Base-by-base conservation (phyloP, 1,140 invertebrate species). In the Heliconius himera region DNA sequence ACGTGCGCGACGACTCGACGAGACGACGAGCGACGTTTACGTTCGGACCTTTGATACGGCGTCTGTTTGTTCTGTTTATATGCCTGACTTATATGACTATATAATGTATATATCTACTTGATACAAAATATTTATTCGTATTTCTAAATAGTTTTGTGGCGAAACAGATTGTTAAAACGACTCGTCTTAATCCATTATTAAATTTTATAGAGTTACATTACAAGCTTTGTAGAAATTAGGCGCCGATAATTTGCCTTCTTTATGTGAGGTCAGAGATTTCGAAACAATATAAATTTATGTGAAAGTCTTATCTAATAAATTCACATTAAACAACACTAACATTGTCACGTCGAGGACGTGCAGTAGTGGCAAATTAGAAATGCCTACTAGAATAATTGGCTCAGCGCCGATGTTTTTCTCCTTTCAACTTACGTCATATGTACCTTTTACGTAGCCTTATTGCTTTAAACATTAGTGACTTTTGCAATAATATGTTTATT, bases 351-450 rank as follows among this genome's bases (percentile, higher is more conserved):
- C 60, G 26, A 66, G 26, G 60, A 66, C 60, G 60, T 66, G 60
- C 60, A 29, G 13, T 66, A 16, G 51, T 54, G 49, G 18, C 70
- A 70, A 71, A 71, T 77, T 46, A 70, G 76, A 71, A 73, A 72
- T 77, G 71, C 71, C 78, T 60, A 49, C 72, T 70, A 70, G 70
- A 79, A 81, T 79, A 75, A 81, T 83, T 83, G 82, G 82, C 82
- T 72, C 71, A 13, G 26, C 72, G 82, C 82, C 82, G 75, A 79
- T 81, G 70, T 83, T 79, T 81, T 83, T 73, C 74, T 80, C 70
- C 70, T 66, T 66, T 66, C 60, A 66, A 76, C 74, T 70, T 60
- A 77, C 79, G 74, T 80, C 74, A 80, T 26, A 46, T 36, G 3
- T 22, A 70, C 74, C 36, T 51, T 73, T 51, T 51, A 60, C 41